Conservation (phyloP, 2,113 vertebrate species). For the Hippolais icterina region DNA sequence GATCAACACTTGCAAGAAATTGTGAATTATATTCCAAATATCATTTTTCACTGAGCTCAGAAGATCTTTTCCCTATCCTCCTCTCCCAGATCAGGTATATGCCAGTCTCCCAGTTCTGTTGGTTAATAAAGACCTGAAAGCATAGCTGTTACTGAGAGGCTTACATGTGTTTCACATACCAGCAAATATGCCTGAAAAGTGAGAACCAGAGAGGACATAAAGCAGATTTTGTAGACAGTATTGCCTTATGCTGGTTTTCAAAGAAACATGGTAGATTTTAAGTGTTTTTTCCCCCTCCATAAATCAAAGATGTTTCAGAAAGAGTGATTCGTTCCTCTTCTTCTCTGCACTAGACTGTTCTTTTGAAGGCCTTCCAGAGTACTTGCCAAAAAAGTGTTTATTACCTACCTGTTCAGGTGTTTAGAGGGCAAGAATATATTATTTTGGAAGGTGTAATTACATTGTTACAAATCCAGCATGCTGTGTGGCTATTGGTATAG, state of each 20-base stretch:
- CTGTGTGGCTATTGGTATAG: not conserved
- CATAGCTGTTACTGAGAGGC: not conserved
- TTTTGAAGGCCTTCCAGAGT: not conserved
- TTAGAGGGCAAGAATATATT: not conserved
- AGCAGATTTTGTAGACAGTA: not conserved
- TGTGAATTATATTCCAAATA: not conserved
- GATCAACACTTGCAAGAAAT: not conserved
- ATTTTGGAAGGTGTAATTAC: not conserved
- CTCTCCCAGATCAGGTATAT: not conserved
- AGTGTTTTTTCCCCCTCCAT: fast-evolving
- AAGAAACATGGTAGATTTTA: not conserved
- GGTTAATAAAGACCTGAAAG: not conserved
- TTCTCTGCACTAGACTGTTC: not conserved
- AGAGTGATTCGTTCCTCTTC: not conserved
- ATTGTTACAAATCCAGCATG: not conserved
- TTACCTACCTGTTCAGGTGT: not conserved
- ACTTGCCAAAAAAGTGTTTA: not conserved
- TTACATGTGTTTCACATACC: not conserved
- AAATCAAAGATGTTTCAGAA: not conserved
- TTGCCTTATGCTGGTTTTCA: not conserved
- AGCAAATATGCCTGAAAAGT: not conserved
- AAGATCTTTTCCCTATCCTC: not conserved
- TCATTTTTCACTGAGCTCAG: not conserved
- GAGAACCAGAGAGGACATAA: not conserved
- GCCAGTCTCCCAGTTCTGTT: not conserved